Evolutionary conservation across 2,888 invertebrate genomes (phyloP), one percentile per base, ranked within the genome.

Genomic region (Drosophila greeni): DNA sequence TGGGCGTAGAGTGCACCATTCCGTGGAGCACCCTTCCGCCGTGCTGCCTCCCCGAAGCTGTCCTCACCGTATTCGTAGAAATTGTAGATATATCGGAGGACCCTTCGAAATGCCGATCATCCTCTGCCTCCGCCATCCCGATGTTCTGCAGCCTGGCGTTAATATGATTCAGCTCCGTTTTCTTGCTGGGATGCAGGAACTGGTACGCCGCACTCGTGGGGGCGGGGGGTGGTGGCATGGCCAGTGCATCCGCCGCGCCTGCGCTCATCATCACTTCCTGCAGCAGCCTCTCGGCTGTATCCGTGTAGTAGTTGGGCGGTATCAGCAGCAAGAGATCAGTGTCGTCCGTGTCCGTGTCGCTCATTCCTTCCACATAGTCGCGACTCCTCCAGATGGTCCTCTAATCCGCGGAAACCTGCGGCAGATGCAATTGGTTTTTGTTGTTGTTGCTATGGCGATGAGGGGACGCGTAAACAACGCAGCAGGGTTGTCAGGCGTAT

Each of bases 321-420:
- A 95, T 94, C 77, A 94, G 88, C 78, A 95, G 89, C 72, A 95
- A 90, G 83, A 94, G 92, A 89, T 95, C 95, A 5, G 95, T 95
- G 89, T 95, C 95, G 91, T 95, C 95, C 67, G 93, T 91, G 85
- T 93, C 93, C 89, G 92, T 92, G 49, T 70, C 80, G 54, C 80
- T 81, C 81, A 82, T 82, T 39, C 73, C 82, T 69, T 34, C 43
- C 53, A 48, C 73, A 73, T 73, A 33, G 14, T 40, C 3, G n/a
- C 47, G 18, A 9, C 20, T 11, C 11, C 23, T 37, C 36, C 7
- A 37, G 33, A n/a, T 34, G 34, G 33, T 18, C 48, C 42, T 12
- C 9, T 34, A 20, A 43, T 43, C 26, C 26, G 49, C 14, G 31
- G 42, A 18, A 36, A 54, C 54, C n/a, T 52, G 52, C 45, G 43